Percentiles rank a stretch among this genome's conserved stretches.
Evolutionary conservation across 2,888 invertebrate genomes (phyloP).

Genomic region (Artemia sp.): DNA sequence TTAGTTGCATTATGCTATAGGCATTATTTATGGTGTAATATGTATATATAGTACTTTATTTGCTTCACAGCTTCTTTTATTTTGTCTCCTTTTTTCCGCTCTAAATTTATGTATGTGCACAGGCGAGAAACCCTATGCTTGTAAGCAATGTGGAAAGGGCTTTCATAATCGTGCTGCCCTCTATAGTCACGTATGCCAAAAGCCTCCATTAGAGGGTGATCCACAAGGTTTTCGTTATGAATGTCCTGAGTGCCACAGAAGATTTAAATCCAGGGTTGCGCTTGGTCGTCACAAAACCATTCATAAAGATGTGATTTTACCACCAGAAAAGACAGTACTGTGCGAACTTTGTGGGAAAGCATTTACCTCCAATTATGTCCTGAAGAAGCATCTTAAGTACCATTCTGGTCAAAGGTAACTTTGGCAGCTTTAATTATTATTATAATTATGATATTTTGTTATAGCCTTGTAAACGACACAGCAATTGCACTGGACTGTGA

Average conservation of each 20-base stretch:
- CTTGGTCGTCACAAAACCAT: constrained; percentile 1
- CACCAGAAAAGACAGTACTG: background rate
- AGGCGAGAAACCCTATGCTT: constrained; percentile 1
- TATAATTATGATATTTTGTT: no score
- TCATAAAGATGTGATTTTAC: background rate
- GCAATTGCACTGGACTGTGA: no score
- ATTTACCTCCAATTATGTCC: background rate
- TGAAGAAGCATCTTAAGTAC: background rate
- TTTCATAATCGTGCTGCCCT: constrained; percentile 1
- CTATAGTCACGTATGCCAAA: background rate
- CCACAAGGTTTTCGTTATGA: background rate
- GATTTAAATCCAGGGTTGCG: constrained; percentile 6
- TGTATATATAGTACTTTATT: no score
- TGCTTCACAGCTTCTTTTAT: no score
- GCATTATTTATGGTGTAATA: no score
- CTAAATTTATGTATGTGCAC: background rate
- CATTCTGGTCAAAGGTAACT: constrained; percentile 3
- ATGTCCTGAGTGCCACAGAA: background rate
- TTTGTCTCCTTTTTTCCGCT: no score
- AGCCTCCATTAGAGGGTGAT: constrained; percentile 3
- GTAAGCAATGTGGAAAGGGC: background rate
- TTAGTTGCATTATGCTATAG: no score
- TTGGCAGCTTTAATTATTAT: no score
- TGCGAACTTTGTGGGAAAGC: background rate
- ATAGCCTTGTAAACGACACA: no score